Conservation (phyloP, 2,797 vertebrate species). For the Molossus molossus region DNA sequence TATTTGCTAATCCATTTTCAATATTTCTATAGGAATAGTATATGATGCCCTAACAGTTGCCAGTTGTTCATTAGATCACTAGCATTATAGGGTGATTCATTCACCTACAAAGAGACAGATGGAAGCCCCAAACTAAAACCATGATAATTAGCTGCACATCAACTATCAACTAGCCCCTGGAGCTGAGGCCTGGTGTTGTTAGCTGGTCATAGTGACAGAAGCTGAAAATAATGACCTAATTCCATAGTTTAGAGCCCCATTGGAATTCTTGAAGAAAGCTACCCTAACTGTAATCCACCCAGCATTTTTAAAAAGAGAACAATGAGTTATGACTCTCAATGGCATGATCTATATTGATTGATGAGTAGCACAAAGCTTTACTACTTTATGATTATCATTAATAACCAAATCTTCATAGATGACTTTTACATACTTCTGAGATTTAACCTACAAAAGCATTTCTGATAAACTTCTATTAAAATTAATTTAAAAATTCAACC, state of each 20-base stretch:
- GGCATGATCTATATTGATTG: not conserved
- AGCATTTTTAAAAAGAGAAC: not conserved
- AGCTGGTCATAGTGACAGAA: not conserved
- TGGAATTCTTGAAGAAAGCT: constrained; percentile 4
- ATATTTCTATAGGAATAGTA: not conserved
- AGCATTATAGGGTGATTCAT: not conserved
- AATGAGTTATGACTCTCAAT: not conserved
- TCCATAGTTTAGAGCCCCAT: not conserved
- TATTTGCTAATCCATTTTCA: not conserved
- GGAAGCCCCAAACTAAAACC: not conserved
- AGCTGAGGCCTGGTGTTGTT: not conserved
- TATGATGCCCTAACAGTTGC: not conserved
- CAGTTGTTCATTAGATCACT: not conserved
- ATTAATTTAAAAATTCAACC: constrained; percentile 4
- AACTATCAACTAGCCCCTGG: no score
- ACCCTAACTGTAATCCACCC: not conserved
- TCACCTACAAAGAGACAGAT: not conserved
- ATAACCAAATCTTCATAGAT: constrained; percentile 4
- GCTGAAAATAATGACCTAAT: constrained; percentile 3
- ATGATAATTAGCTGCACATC: no score
- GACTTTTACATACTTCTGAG: not conserved
- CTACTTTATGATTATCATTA: not conserved
- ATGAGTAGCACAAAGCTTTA: not conserved
- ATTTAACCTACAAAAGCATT: not conserved
- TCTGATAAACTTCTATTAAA: not conserved